These are phyloP conservation scores for Orchesellides sinensis DNA, from an alignment of 2,888 invertebrate genomes.

Conservation along the genomic window DNA sequence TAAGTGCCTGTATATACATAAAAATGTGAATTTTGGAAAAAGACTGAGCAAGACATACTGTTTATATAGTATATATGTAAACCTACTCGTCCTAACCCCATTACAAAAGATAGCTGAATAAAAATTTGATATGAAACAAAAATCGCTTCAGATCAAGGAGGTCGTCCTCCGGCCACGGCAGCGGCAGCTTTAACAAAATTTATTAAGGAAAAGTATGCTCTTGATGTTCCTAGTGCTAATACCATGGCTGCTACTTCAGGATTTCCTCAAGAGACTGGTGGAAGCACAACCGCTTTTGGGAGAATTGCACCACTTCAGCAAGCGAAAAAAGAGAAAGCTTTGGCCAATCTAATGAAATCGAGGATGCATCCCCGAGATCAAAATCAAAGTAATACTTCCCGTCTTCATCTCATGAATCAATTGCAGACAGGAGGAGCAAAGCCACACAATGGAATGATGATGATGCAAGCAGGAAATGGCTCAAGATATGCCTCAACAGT, in stretches of 20 bases:
- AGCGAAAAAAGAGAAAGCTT: slow-evolving; percentile 27
- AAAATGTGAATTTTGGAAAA: background rate
- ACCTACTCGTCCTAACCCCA: too few species aligned
- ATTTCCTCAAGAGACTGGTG: slow-evolving; percentile 39
- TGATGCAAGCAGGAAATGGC: slow-evolving; percentile 31
- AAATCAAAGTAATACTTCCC: slow-evolving; percentile 27
- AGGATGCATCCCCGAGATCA: slow-evolving; percentile 42
- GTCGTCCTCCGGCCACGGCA: background rate
- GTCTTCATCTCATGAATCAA: slow-evolving; percentile 32
- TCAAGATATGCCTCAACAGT: slow-evolving; percentile 20
- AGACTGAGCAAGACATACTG: background rate
- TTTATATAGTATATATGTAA: background rate
- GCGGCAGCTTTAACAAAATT: slow-evolving; percentile 39
- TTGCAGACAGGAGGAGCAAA: slow-evolving; percentile 20
- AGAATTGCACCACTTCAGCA: slow-evolving; percentile 36
- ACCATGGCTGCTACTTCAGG: slow-evolving; percentile 16
- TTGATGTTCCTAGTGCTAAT: slow-evolving; percentile 29
- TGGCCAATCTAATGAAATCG: slow-evolving; percentile 44
- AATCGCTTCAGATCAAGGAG: slow-evolving; percentile 46
- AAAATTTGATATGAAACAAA: slow-evolving; percentile 31
- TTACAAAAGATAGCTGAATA: slow-evolving; percentile 32
- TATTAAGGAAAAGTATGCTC: slow-evolving; percentile 45
- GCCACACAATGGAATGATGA: slow-evolving; percentile 5
- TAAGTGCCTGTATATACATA: background rate
- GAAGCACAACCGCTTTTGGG: slow-evolving; percentile 25